A percentile compares a stretch with the other conserved stretches of the same genome.
Evolutionary conservation across 2,888 invertebrate genomes (phyloP).

Genomic region (Panorpa germanica): DNA sequence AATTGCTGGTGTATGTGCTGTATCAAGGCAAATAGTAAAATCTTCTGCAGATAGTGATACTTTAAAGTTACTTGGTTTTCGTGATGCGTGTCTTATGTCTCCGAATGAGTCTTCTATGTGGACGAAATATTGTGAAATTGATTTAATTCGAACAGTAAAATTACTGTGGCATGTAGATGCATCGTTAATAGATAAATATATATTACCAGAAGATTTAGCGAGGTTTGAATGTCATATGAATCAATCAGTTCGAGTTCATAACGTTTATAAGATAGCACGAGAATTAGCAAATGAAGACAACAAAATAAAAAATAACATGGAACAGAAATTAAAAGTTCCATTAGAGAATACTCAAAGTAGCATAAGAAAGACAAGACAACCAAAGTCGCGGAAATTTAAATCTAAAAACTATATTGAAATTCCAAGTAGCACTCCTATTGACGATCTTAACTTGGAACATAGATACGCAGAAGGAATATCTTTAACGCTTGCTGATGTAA

Average conservation of each 20-base stretch:
- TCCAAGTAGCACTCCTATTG: conserved; percentile 27
- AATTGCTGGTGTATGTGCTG: conserved; percentile 62
- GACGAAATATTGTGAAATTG: conserved; percentile 85
- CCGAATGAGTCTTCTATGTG: conserved; percentile 73
- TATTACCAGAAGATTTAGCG: conserved; percentile 47
- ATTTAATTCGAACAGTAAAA: conserved; percentile 33
- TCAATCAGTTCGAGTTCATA: conserved; percentile 70
- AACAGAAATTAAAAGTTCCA: conserved; percentile 17
- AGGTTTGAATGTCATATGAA: conserved; percentile 71
- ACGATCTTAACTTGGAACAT: conserved; percentile 39
- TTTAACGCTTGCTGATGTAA: conserved; percentile 66
- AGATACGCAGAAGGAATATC: conserved; percentile 66
- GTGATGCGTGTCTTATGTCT: conserved; percentile 58
- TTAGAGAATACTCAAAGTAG: too few species aligned
- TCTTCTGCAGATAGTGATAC: conserved; percentile 21
- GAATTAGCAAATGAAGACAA: conserved; percentile 26
- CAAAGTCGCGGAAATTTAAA: conserved; percentile 29
- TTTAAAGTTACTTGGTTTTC: conserved; percentile 52
- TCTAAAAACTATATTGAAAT: conserved; percentile 23
- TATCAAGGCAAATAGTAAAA: conserved; percentile 38
- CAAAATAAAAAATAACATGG: conserved; percentile 25
- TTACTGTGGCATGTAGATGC: conserved; percentile 9
- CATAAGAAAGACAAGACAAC: too few species aligned
- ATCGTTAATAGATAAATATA: conserved; percentile 13
- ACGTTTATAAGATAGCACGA: conserved; percentile 57